Evolutionary conservation across 2,113 vertebrate genomes (phyloP), one percentile per base, ranked within the genome.

Genomic region (Periophthalmus modestus): DNA sequence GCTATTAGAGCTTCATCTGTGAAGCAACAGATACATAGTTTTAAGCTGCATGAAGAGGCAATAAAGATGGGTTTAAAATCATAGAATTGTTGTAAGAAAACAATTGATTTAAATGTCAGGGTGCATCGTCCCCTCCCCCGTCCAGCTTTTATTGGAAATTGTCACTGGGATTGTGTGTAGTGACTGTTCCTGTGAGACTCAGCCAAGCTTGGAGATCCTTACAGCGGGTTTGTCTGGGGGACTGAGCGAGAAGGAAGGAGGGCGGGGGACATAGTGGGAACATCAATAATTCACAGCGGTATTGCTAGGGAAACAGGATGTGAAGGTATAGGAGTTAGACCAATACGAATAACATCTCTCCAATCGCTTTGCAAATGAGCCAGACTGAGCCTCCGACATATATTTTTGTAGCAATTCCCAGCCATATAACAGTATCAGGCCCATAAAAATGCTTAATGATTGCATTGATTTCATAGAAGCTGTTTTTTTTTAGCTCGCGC

Each of bases 101-200:
- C 81, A 83, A 92, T 92, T 91, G 90, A 89, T 92, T 92, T 89
- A 88, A 92, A 91, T 90, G 89, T 91, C 88, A 91, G 79, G 81
- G 83, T 82, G 81, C 85, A 82, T 82, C 62, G 71, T 16, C 83
- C 76, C 88, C 88, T 78, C 85, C 87, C 88, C 82, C 72, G 55
- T 76, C 70, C 70, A 24, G 76, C 87, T 88, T 65, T 90, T 92
- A 92, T 92, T 90, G 88, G 89, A 83, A 84, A 87, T 89, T 88
- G 85, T 91, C 83, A 74, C 69, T 70, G 79, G 80, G 84, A 83
- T 73, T 83, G 85, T 86, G 80, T 78, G 80, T 79, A 75, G 71
- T 43, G 79, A 85, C 73, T 78, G 83, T 81, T 89, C 83, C 85
- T 83, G 14, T 78, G 89, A 89, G 92, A 84, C 82, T 83, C 87